Evolutionary conservation across 2,113 vertebrate species (phyloP).

Genomic region (Pipra filicauda): DNA sequence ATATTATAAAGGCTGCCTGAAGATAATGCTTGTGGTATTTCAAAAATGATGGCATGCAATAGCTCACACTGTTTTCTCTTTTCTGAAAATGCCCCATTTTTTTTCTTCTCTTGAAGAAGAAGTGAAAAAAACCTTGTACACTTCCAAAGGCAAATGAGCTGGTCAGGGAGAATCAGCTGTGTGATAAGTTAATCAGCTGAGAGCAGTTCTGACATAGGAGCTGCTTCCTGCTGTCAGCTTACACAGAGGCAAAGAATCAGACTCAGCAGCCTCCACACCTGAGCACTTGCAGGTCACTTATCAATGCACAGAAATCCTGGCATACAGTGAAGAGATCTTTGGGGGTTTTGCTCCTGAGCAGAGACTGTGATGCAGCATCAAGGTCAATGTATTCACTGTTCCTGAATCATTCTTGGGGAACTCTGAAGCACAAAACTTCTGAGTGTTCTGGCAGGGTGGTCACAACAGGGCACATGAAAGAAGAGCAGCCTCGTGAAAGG

Average conservation of each 20-base stretch:
- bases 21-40: neutral
- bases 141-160: neutral
- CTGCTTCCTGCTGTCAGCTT: neutral
- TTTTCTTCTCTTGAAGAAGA: neutral
- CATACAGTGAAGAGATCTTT: neutral
- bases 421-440: neutral
- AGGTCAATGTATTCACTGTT: accelerated
- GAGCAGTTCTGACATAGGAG: neutral
- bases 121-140: neutral
- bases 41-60: neutral
- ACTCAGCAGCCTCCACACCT: neutral
- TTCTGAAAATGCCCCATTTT: neutral
- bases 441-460: neutral
- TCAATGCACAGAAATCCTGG: neutral
- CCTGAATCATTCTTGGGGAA: neutral
- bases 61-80: neutral
- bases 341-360: neutral
- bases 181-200: neutral
- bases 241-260: neutral
- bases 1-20: neutral
- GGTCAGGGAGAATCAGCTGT: neutral
- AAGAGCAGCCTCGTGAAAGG: neutral
- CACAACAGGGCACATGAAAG: neutral
- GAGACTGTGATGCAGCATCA: neutral
- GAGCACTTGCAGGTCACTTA: neutral